Base-by-base conservation (phyloP, 2,888 invertebrate species). In the Neoitamus cyanurus region DNA sequence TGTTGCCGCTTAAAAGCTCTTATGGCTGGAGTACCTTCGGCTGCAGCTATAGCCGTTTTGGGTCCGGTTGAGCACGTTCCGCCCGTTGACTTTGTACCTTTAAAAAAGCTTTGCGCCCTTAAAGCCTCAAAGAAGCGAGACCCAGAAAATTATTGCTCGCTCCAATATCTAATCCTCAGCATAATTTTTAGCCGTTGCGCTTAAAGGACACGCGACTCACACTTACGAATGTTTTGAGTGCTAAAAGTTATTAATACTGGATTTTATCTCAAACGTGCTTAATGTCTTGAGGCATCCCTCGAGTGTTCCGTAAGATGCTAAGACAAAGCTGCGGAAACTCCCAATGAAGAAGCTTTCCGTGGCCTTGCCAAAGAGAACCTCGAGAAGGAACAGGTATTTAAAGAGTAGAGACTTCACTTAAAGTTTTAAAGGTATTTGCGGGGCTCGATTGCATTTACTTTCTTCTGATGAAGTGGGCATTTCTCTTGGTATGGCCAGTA, bases 71-170 rank as follows among this genome's bases (percentile, higher is more conserved):
- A 58, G 58, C 58, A 58, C 58, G 58, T 58, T 58, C 25, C 11
- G 58, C 58, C 58, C 58, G 58, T 58, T 58, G 58, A 58, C 58
- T 58, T 58, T 58, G 58, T 58, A 58, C 58, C 58, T 58, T 58
- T 58, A 58, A 58, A 58, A 58, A 58, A 58, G 58, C 58, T 58
- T 58, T 25, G 25, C 20, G 20, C 25, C 25, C 58, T 58, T 58
- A 58, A 58, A 58, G 58, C 15, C 25, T 58, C 11, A 9, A 11
- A 58, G 58, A 20, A 58, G 15, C 6, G 25, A 6, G 20, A 15
- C 9, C 58, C 9, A 58, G 11, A 20, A 58, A 20, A 7, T 11
- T 37, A 11, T 25, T 20, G 25, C 20, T 25, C 58, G 20, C 58
- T 58, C 15, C 58, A 58, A 58, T 58, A 58, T 58, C 58, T 1